Evolutionary conservation across 1,140 invertebrate genomes (phyloP), one percentile per base, ranked within the genome.

Genomic region (Drosophila baimaii): DNA sequence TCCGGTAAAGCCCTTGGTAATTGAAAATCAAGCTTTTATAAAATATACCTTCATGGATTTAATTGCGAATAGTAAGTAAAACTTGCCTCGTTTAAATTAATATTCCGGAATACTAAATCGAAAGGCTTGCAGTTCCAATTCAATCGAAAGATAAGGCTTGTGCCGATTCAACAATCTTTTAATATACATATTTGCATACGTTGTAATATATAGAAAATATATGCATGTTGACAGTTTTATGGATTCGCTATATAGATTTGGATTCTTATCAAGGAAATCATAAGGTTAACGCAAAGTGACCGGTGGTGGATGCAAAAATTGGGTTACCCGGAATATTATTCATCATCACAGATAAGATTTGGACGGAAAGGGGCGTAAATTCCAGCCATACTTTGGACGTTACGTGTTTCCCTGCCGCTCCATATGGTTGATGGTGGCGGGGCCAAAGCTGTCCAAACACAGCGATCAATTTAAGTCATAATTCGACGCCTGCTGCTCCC

Each of bases 371-470:
- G 35, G 33, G 43, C 54, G 49, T 41, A 25, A 63, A 19, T 49
- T 25, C 21, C n/a, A 5, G 7, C 17, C 3, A 7, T 23, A 19
- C 7, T 66, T 43, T 15, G n/a, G 17, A 25, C 12, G 52, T 46
- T 73, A 74, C 68, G 56, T 62, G 54, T 39, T 19, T 23, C 17
- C 15, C 15, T 37, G 6, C 35, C 9, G 23, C 21, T 15, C 71
- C 70, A 57, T 63, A 76, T 58, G 70, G 59, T 41, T 2, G n/a
- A 7, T 29, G 47, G 25, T 17, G n/a, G 1, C 17, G n/a, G n/a
- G 23, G 44, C 25, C 71, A 59, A 52, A 35, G 72, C 74, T 77
- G 74, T 59, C 54, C 15, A 57, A 66, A 76, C 43, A 68, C 19
- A 49, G 7, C 33, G 17, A 19, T 37, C 1, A 31, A 41, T 41